A percentile compares a stretch with the other conserved stretches of the same genome.
Conservation (phyloP, 2,888 invertebrate species). For the Leptodirus hochenwartii region DNA sequence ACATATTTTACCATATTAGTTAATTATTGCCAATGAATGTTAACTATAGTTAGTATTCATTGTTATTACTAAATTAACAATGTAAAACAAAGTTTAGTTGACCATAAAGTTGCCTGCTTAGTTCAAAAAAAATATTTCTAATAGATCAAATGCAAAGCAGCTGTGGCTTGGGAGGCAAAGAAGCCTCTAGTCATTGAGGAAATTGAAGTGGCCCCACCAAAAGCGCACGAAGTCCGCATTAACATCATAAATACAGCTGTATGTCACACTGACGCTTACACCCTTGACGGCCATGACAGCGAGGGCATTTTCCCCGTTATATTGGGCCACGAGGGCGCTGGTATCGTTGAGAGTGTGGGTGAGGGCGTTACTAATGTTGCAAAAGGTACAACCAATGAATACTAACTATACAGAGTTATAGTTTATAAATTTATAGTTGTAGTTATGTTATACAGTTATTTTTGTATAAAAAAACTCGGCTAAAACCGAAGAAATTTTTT, state of each 20-base stretch:
- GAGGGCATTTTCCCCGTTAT: constrained; percentile 86
- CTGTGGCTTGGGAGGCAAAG: constrained; percentile 92
- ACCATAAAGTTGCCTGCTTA: too few relatives aligned
- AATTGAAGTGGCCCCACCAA: constrained; percentile 86
- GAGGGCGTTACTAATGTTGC: constrained; percentile 75
- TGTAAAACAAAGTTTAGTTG: too few relatives aligned
- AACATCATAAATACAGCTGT: constrained; percentile 65
- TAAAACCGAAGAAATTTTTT: background rate
- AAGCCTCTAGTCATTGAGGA: constrained; percentile 78
- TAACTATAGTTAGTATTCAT: too few relatives aligned
- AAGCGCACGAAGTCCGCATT: constrained; percentile 77
- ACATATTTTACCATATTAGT: too few relatives aligned
- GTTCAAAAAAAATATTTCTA: too few relatives aligned
- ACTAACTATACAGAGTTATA: background rate
- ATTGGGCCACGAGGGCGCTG: constrained; percentile 92
- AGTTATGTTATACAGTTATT: background rate
- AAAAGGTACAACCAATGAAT: constrained; percentile 41
- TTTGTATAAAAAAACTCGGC: background rate
- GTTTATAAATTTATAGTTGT: background rate
- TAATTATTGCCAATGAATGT: too few relatives aligned
- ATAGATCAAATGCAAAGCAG: constrained; percentile 93
- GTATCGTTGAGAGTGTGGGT: constrained; percentile 93
- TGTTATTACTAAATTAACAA: too few relatives aligned
- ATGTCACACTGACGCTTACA: constrained; percentile 89
- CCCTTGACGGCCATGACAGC: constrained; percentile 71